Base-by-base conservation (phyloP, 2,113 vertebrate species). In the Oryzias celebensis region DNA sequence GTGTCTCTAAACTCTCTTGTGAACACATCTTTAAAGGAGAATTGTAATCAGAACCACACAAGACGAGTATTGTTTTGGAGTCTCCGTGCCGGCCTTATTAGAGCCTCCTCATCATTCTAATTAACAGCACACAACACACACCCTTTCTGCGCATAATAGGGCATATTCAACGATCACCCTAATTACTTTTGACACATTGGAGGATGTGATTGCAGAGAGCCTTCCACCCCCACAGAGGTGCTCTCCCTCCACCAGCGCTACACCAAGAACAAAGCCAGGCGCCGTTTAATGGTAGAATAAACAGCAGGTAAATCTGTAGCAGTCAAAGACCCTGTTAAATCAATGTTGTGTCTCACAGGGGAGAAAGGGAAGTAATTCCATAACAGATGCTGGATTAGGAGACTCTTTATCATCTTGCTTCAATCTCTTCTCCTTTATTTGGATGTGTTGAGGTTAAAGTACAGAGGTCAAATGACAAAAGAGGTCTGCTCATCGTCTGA, bases 161-260 rank as follows among this genome's bases (percentile, higher is more conserved):
- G 46, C 72, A 69, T 69, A 81, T 58, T 55, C 73, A 74, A 63
- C 54, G 48, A 88, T 82, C 82, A 78, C 75, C 82, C 82, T 87
- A 87, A 88, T 90, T 90, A 84, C 78, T 84, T 86, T 72, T 90
- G 83, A 87, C 86, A 84, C 82, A 84, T 80, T 81, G 86, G 71
- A 82, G 75, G 78, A 71, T 78, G 85, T 62, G 81, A 80, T 85
- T 66, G 50, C 77, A 58, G 57, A 43, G 65, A 17, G 70, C 67
- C 66, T 68, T 20, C 83, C 67, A 66, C 64, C 85, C 82, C 84
- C 68, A 7, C 75, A 55, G 65, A 51, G 53, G 16, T 31, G 67
- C 66, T 43, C 70, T 65, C 61, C 55, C 58, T 58, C 50, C 59
- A 53, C 72, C 57, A 50, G 46, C 2, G 54, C 73, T n/a, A 63